Evolutionary conservation across 2,888 invertebrate genomes (phyloP).

Genomic region (Xestia sexstrigata): DNA sequence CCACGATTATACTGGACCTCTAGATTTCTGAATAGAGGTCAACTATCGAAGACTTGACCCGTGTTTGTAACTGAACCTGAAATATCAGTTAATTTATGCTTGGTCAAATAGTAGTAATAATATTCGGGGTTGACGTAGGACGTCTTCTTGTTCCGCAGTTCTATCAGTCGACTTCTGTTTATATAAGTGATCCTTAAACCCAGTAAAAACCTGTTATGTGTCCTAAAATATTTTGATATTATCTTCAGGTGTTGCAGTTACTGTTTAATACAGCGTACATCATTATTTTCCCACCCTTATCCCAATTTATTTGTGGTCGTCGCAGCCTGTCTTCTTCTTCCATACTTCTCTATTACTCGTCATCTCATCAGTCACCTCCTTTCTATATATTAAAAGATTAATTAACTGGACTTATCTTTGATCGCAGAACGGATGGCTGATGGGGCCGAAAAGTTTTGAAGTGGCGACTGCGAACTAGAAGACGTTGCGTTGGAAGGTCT

Average conservation of each 20-base stretch:
- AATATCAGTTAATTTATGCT: background rate
- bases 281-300: background rate
- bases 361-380: no score
- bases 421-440: no score
- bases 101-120: no score
- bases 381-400: background rate
- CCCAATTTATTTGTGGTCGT: background rate
- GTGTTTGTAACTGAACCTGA: background rate
- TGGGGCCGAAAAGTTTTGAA: no score
- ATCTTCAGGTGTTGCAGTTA: background rate
- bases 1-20: background rate
- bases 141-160: background rate
- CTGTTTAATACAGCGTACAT: background rate
- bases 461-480: no score
- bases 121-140: background rate
- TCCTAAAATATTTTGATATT: background rate
- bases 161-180: background rate
- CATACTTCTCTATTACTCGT: no score
- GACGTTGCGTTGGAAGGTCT: no score
- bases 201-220: background rate
- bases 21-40: background rate
- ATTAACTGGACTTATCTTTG: background rate
- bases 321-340: background rate
- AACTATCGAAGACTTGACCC: constrained; percentile 1
- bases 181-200: background rate